Evolutionary conservation across 1,140 invertebrate genomes (phyloP).

Genomic region (Hylaeus anthracinus): DNA sequence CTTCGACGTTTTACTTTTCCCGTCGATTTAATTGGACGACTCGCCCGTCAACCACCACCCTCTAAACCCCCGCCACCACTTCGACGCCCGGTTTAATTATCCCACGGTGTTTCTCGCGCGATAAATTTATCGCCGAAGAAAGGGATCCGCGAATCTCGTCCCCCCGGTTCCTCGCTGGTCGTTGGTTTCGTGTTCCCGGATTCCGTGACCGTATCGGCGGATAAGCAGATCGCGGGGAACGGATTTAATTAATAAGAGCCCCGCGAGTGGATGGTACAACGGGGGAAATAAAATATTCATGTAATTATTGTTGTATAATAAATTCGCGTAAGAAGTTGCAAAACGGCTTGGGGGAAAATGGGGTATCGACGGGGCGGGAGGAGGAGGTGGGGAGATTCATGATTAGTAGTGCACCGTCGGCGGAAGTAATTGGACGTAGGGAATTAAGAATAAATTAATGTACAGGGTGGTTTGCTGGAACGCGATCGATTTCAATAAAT

Average conservation of each 20-base stretch:
- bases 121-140: constrained; percentile 45
- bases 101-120: constrained; percentile 1
- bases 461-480: not conserved
- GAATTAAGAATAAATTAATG: constrained; percentile 47
- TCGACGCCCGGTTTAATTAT: constrained; percentile 40
- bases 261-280: constrained; percentile 9
- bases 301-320: constrained; percentile 50
- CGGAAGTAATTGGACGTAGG: constrained; percentile 44
- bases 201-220: constrained; percentile 26
- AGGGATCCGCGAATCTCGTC: constrained; percentile 10
- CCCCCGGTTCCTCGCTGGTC: not conserved
- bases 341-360: not conserved
- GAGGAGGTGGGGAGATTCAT: constrained; percentile 1
- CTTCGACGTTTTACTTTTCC: not conserved
- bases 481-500: no score
- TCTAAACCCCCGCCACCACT: no score
- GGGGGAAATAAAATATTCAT: constrained; percentile 48
- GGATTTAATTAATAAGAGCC: constrained; percentile 43
- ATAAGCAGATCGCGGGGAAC: constrained; percentile 43
- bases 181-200: constrained; percentile 25
- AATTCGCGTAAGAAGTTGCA: constrained; percentile 35
- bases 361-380: not conserved
- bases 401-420: constrained; percentile 40
- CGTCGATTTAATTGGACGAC: constrained; percentile 38
- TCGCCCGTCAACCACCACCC: no score